Evolutionary conservation across 2,888 invertebrate species (phyloP).

Genomic region (Margaritifera margaritifera): DNA sequence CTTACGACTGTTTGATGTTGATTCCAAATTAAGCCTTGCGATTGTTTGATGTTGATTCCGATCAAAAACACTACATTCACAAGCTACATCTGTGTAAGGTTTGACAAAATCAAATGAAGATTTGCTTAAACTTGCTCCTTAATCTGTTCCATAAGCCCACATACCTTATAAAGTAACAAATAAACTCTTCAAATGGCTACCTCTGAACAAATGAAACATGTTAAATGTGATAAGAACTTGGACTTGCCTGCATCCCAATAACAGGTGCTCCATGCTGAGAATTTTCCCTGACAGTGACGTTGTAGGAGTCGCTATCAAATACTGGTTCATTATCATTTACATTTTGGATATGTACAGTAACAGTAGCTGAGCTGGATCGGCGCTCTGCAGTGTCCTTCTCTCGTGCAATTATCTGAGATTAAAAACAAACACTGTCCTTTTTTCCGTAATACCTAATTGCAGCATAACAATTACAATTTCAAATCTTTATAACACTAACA

Average conservation of each 20-base stretch:
- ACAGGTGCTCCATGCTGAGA: constrained; percentile 72
- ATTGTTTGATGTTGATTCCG: too few relatives aligned
- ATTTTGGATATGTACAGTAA: constrained; percentile 61
- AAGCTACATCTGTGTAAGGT: too few relatives aligned
- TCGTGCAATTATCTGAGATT: constrained; percentile 72
- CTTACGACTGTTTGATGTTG: too few relatives aligned
- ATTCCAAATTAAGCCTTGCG: too few relatives aligned
- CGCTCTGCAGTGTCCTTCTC: constrained; percentile 60
- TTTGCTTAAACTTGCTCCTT: too few relatives aligned
- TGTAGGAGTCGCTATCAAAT: constrained; percentile 82
- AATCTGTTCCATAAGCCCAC: too few relatives aligned
- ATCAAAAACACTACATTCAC: too few relatives aligned
- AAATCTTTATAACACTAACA: too few relatives aligned
- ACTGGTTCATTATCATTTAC: constrained; percentile 77
- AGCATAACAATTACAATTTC: too few relatives aligned
- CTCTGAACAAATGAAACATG: background rate
- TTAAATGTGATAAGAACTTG: background rate
- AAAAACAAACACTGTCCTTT: background rate
- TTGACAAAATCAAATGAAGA: too few relatives aligned
- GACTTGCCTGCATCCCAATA: constrained; percentile 45
- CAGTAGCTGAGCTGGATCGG: constrained; percentile 51
- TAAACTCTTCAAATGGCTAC: background rate
- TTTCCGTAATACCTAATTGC: too few relatives aligned
- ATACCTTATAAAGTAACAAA: too few relatives aligned
- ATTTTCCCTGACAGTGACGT: constrained; percentile 87